Percentiles rank a stretch among this genome's conserved stretches.
phyloP scores from a whole-genome alignment of 1,140 invertebrate genomes.

The Phymorhynchus buccinoides region DNA sequence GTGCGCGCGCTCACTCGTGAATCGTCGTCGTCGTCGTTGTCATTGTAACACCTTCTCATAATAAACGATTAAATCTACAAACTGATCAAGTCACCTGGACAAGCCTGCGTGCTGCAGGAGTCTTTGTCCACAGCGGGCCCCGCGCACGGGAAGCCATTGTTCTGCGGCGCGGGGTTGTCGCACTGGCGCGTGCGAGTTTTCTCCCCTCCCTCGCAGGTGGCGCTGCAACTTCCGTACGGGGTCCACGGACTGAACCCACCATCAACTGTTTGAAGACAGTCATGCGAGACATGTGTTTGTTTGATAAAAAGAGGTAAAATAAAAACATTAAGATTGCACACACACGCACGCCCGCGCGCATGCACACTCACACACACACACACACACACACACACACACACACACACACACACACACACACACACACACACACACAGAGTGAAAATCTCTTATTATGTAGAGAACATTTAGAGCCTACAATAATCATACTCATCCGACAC shows the following conservation, averaged over 20 bases:
- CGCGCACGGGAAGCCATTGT: slow-evolving; percentile 39
- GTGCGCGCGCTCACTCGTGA: background rate
- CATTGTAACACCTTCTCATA: background rate
- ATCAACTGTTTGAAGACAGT: no score
- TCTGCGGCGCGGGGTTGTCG: slow-evolving; percentile 38
- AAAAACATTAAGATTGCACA: no score
- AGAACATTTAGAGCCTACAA: no score
- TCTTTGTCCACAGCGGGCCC: slow-evolving; percentile 18
- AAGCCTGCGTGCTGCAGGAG: background rate
- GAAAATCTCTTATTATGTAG: no score
- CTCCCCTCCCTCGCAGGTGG: slow-evolving; percentile 44
- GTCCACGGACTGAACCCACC: slow-evolving; percentile 38
- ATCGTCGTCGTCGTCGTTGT: background rate
- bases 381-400: no score
- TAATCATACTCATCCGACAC: no score
- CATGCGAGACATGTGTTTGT: no score
- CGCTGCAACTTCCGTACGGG: slow-evolving; percentile 33
- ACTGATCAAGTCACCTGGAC: slow-evolving; percentile 2
- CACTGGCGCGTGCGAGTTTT: slow-evolving; percentile 37
- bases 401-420: no score
- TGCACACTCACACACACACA: no score
- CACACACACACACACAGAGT: background rate
- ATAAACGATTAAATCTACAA: background rate
- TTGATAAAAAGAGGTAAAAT: no score
- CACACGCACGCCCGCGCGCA: no score